Evolutionary conservation across 2,113 vertebrate genomes (phyloP).

Genomic region (Cyprinus carpio): DNA sequence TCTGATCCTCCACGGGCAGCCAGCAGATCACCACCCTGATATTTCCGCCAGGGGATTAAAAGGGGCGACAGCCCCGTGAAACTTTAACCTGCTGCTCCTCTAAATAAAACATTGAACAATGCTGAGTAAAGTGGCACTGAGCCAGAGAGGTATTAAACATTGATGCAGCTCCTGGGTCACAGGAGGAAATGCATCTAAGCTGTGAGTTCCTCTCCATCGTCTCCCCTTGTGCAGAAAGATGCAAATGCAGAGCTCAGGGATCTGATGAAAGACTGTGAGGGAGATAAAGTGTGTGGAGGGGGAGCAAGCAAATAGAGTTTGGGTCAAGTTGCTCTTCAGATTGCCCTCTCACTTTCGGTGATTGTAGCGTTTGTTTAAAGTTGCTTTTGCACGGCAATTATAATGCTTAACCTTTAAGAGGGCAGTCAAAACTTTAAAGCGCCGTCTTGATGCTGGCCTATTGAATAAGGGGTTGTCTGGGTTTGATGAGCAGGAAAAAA

Average conservation of each 20-base stretch:
- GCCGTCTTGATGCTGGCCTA: not conserved
- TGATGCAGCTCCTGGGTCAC: slow-evolving; percentile 68
- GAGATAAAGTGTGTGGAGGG: slow-evolving; percentile 46
- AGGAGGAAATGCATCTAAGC: slow-evolving; percentile 72
- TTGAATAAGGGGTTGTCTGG: not conserved
- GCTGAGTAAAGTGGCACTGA: slow-evolving; percentile 69
- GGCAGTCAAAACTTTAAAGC: not conserved
- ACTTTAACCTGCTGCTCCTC: slow-evolving; percentile 69
- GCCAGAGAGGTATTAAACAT: slow-evolving; percentile 73
- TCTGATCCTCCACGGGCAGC: slow-evolving; percentile 62
- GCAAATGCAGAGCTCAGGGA: slow-evolving; percentile 59
- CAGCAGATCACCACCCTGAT: slow-evolving; percentile 59
- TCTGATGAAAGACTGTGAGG: slow-evolving; percentile 46
- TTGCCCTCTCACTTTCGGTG: not conserved
- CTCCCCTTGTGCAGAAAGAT: slow-evolving; percentile 57
- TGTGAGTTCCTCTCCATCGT: slow-evolving; percentile 64
- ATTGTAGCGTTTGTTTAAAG: not conserved
- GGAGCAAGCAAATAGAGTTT: slow-evolving; percentile 12
- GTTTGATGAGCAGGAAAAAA: not conserved
- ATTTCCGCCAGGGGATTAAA: slow-evolving; percentile 62
- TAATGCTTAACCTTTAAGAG: not conserved
- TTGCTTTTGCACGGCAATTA: slow-evolving; percentile 2
- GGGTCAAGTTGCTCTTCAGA: not conserved
- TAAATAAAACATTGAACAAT: slow-evolving; percentile 81
- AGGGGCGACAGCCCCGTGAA: slow-evolving; percentile 62